Evolutionary conservation across 2,113 vertebrate genomes (phyloP).

Genomic region (Elgaria multicarinata): DNA sequence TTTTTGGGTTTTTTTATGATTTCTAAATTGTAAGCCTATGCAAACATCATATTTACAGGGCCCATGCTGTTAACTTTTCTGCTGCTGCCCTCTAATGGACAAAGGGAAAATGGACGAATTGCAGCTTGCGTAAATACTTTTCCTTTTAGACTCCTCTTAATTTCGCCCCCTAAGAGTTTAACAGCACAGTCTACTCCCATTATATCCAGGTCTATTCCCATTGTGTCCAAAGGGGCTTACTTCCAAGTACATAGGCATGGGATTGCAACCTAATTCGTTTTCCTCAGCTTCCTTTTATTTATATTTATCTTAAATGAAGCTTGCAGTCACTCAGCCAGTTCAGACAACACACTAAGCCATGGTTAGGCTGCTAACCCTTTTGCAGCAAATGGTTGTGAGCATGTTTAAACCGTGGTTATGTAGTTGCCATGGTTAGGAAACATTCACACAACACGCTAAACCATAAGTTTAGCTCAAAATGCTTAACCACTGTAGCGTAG

Average conservation of each 20-base stretch:
- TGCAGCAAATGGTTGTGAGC: no score
- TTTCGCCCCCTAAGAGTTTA: background rate
- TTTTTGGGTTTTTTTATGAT: background rate
- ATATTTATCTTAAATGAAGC: no score
- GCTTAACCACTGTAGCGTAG: no score
- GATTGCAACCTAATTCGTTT: background rate
- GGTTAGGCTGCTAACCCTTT: no score
- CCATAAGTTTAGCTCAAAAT: no score
- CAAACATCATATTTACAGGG: background rate
- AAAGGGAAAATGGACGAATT: background rate
- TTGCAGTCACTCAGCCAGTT: no score
- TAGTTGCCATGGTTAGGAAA: no score
- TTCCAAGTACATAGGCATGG: background rate
- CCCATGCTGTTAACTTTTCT: conserved; percentile 26
- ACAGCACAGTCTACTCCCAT: background rate
- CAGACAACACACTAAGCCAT: no score
- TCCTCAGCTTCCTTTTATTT: background rate
- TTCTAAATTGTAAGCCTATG: background rate
- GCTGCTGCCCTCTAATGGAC: conserved; percentile 62
- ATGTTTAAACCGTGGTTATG: no score
- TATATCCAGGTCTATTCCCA: background rate
- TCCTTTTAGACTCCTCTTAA: background rate
- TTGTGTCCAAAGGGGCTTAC: background rate
- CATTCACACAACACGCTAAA: no score
- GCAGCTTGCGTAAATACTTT: background rate